Conservation (phyloP, 2,113 vertebrate species). For the Tichodroma muraria region DNA sequence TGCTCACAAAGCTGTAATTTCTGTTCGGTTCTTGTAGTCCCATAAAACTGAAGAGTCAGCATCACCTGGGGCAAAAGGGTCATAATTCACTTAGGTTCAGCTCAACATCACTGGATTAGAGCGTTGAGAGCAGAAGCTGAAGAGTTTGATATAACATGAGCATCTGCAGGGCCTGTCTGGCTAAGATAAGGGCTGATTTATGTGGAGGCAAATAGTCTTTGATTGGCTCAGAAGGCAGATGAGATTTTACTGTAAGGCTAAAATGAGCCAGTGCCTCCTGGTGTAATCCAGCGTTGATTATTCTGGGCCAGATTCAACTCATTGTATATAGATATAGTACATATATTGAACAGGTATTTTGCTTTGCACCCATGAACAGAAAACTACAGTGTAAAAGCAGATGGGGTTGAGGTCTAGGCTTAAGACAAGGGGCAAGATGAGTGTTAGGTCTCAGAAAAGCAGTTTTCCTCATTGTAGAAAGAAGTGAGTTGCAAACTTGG, state of each 20-base stretch:
- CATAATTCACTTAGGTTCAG: neutral
- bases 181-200: neutral
- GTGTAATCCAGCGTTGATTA: neutral
- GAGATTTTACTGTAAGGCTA: neutral
- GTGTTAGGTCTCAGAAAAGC: neutral
- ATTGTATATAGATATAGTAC: fast-evolving
- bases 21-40: neutral
- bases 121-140: neutral
- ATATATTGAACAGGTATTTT: neutral
- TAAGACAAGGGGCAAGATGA: neutral
- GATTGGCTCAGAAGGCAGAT: neutral
- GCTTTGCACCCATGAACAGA: neutral
- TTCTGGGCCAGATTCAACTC: neutral
- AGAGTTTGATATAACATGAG: neutral
- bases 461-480: neutral
- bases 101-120: neutral
- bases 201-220: neutral
- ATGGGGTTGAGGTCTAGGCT: neutral
- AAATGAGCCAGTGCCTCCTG: neutral
- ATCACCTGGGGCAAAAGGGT: neutral
- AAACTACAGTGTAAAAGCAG: neutral
- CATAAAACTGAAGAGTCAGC: neutral
- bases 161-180: neutral
- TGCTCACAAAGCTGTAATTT: neutral
- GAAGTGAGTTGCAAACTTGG: neutral